Percentiles rank a stretch among this genome's conserved stretches.
phyloP scores from a whole-genome alignment of 2,113 vertebrate genomes.

The Egretta garzetta region DNA sequence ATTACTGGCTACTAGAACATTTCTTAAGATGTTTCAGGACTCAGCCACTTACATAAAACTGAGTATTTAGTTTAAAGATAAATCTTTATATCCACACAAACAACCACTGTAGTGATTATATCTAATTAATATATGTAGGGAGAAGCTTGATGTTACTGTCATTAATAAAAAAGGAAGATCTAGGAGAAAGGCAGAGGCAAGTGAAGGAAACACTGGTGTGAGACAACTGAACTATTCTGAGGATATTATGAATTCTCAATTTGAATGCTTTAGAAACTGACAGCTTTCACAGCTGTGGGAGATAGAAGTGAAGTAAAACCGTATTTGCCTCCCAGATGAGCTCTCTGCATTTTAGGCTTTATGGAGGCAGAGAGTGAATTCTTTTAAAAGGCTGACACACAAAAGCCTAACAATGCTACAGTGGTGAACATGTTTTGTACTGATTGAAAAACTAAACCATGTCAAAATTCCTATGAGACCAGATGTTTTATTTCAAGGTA shows the following conservation, averaged over 20 bases:
- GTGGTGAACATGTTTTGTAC: background rate
- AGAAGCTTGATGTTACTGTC: background rate
- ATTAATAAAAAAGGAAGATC: background rate
- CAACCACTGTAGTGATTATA: background rate
- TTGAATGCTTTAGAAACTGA: background rate
- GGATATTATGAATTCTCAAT: background rate
- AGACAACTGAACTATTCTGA: background rate
- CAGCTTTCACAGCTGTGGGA: slow-evolving; percentile 10
- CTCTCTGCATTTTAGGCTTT: background rate
- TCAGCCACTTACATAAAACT: background rate
- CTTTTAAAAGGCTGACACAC: background rate
- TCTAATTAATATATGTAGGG: background rate
- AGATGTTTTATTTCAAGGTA: slow-evolving; percentile 9
- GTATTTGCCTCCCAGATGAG: background rate
- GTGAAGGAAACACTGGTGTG: background rate
- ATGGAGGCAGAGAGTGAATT: background rate
- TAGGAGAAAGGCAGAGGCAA: background rate
- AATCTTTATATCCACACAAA: background rate
- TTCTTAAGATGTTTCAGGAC: background rate
- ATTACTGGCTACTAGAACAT: background rate
- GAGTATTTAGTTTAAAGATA: background rate
- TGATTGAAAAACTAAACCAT: background rate
- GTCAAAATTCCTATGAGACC: background rate
- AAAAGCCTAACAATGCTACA: background rate
- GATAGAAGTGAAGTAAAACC: background rate